Evolutionary conservation across 2,888 invertebrate genomes (phyloP).

Genomic region (Melanargia galathea): DNA sequence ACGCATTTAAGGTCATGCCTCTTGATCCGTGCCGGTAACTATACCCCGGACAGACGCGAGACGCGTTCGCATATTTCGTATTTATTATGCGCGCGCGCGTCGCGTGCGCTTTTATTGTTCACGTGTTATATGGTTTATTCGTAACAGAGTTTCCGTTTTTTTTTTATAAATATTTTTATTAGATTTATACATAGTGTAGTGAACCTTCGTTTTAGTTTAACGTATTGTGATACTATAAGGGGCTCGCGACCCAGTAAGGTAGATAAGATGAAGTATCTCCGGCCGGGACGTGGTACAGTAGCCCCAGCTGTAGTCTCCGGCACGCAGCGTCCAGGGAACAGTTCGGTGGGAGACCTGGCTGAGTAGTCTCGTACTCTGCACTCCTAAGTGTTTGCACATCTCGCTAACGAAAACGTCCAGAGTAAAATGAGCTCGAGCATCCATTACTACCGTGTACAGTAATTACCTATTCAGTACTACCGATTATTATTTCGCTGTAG

Average conservation of each 20-base stretch:
- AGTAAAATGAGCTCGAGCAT: not conserved
- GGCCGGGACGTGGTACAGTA: conserved; percentile 41
- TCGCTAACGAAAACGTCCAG: not conserved
- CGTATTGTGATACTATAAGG: conserved; percentile 77
- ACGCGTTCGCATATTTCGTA: conserved; percentile 21
- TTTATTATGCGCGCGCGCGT: conserved; percentile 6
- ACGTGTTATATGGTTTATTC: conserved; percentile 20
- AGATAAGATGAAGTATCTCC: conserved; percentile 52
- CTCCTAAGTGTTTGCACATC: not conserved
- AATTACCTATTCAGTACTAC: not conserved
- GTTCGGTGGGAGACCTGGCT: conserved; percentile 12
- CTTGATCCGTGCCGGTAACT: too few relatives aligned
- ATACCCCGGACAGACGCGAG: too few relatives aligned
- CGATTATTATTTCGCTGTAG: not conserved
- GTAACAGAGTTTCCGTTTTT: conserved; percentile 52
- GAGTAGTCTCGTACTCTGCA: too few relatives aligned
- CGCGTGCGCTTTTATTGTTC: conserved; percentile 15
- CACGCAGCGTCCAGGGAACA: conserved; percentile 12
- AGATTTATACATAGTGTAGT: conserved; percentile 64
- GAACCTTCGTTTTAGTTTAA: conserved; percentile 72
- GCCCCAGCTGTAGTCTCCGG: conserved; percentile 34
- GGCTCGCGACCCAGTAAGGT: conserved; percentile 67
- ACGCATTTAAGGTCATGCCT: too few relatives aligned
- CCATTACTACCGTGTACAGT: not conserved
- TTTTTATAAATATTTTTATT: conserved; percentile 60